Evolutionary conservation across 2,888 invertebrate genomes (phyloP).

Genomic region (Seira musarum): DNA sequence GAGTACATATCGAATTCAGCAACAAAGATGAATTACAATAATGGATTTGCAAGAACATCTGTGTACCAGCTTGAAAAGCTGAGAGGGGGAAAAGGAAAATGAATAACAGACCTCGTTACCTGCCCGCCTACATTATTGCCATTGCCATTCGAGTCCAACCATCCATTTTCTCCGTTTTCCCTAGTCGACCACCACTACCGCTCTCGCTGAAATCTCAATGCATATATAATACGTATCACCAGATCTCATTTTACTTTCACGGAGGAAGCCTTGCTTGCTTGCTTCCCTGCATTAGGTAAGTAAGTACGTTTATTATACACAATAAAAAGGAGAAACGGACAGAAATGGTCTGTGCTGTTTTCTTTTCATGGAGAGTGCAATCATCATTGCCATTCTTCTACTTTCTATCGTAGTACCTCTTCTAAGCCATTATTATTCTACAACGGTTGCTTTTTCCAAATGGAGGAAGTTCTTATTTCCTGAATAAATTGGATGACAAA

Average conservation of each 20-base stretch:
- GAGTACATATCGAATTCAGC: conserved; percentile 20
- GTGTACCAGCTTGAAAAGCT: conserved; percentile 10
- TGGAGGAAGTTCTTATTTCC: conserved; percentile 10
- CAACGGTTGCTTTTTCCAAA: neutral
- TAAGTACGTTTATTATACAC: neutral
- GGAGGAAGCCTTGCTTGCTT: no score
- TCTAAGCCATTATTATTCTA: conserved; percentile 7
- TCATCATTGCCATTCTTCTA: neutral
- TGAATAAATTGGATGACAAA: conserved; percentile 22
- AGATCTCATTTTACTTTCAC: conserved; percentile 40
- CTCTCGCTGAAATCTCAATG: no score
- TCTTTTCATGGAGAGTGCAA: neutral
- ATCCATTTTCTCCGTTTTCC: neutral
- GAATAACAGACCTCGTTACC: conserved; percentile 22
- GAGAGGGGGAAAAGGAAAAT: conserved; percentile 13
- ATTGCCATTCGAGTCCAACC: conserved; percentile 19
- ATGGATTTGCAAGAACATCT: conserved; percentile 46
- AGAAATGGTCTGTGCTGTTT: conserved; percentile 25
- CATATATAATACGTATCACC: no score
- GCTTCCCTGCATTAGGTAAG: no score
- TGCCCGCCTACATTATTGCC: no score
- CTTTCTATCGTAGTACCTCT: neutral
- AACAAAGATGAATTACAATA: conserved; percentile 39
- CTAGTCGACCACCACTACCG: neutral
- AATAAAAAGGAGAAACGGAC: neutral